Evolutionary conservation across 2,888 invertebrate species (phyloP), one percentile per base, ranked within the genome.

Genomic region (Ceramica pisi): DNA sequence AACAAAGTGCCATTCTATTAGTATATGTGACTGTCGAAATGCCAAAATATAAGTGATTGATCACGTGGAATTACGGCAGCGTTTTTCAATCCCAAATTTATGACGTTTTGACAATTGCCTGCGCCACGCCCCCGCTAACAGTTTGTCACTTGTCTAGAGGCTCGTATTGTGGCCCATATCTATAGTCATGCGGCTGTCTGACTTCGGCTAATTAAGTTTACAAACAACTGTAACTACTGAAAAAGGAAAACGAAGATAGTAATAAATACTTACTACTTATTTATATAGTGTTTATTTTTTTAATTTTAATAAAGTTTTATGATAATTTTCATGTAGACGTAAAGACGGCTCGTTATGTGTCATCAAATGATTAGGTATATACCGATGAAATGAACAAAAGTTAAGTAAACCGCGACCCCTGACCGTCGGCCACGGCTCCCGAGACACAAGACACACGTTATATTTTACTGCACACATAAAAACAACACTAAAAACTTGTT

Each of bases 391-490:
- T 61, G 57, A 56, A 69, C 62, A 41, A 50, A 67, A 44, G 59
- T 61, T n/a, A 31, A 46, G 73, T 69, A 69, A 78, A 66, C 66
- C 31, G 3, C n/a, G 9, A 50, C 31, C 26, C 50, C 46, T 48
- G 21, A 51, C 41, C 10, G 26, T 56, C 46, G 23, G 19, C 21
- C 35, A n/a, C 10, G 23, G 46, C 19, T 21, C 69, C 64, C 68
- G 16, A 31, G 62, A 61, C 70, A 53, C 53, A 48, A 53, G 35
- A 64, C 81, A 77, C 72, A 71, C 57, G 68, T 72, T 81, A 67
- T 65, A 64, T 77, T 81, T 84, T 68, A 84, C 65, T 60, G 62
- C 69, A 53, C 21, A 53, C 69, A 81, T 70, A 79, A 79, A 79
- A 79, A 79, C 63, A 79, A 62, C 55, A 62, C 51, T 69, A 61